These are phyloP conservation scores for Cygnus atratus DNA, from an alignment of 2,113 vertebrate species.

Conservation along the genomic window DNA sequence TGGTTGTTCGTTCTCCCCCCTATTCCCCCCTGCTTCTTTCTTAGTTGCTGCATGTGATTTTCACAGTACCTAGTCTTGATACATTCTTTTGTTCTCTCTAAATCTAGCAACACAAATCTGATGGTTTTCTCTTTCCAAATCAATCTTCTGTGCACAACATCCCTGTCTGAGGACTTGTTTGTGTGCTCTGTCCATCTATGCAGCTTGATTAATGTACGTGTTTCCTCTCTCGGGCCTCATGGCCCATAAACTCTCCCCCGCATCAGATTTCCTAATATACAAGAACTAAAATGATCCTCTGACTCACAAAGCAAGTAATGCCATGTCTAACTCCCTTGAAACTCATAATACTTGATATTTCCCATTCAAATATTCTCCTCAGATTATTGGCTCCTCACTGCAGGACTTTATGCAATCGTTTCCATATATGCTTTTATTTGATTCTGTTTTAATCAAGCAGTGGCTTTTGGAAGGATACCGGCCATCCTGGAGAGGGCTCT, in stretches of 20 bases:
- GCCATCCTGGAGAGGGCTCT: not conserved
- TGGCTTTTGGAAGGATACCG: not conserved
- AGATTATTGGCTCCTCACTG: not conserved
- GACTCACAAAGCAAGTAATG: not conserved
- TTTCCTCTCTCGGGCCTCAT: not conserved
- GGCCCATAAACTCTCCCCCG: not conserved
- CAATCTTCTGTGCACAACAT: not conserved
- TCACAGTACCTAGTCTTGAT: not conserved
- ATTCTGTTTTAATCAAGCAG: not conserved
- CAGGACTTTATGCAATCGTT: not conserved
- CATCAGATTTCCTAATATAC: not conserved
- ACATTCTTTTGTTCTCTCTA: not conserved
- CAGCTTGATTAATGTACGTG: not conserved
- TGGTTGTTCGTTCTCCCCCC: not conserved
- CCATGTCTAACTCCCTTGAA: not conserved
- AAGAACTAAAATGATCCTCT: not conserved
- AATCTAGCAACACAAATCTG: not conserved
- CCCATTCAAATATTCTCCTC: not conserved
- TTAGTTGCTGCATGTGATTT: not conserved
- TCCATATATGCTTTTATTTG: not conserved
- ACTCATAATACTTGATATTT: not conserved
- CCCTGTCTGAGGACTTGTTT: not conserved
- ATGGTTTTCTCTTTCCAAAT: not conserved
- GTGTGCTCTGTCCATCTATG: not conserved
- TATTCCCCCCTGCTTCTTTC: not conserved